Conservation (phyloP, 2,888 invertebrate genomes). For the Spilarctia lutea region DNA sequence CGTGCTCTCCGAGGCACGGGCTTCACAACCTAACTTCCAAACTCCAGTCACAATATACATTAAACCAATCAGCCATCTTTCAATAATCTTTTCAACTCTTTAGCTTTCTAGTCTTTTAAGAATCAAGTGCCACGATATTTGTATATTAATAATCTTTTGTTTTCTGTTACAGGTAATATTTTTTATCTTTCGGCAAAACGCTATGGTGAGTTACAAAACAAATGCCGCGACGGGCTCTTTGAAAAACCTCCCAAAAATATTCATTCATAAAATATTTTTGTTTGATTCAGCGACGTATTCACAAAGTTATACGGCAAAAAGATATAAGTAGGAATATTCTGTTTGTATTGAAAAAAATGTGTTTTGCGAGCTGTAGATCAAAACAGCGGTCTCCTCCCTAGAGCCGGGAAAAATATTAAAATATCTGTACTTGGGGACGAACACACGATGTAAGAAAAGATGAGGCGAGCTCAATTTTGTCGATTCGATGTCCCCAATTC, state of each 20-base stretch:
- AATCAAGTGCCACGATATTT: slow-evolving; percentile 28
- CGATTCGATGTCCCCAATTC: slow-evolving; percentile 84
- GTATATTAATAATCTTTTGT: slow-evolving; percentile 45
- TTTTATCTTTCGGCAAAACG: slow-evolving; percentile 52
- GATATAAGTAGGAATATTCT: slow-evolving; percentile 68
- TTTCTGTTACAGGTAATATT: slow-evolving; percentile 76
- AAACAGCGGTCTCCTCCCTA: slow-evolving; percentile 75
- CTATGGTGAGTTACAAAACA: slow-evolving; percentile 63
- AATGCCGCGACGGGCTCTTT: slow-evolving; percentile 48
- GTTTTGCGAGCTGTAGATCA: slow-evolving; percentile 76
- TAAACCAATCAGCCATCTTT: neutral
- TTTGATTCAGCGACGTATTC: slow-evolving; percentile 71
- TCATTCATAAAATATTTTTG: slow-evolving; percentile 72
- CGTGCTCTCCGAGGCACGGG: too few species aligned
- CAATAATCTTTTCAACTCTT: neutral
- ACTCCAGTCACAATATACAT: too few species aligned
- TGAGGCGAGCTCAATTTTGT: slow-evolving; percentile 82
- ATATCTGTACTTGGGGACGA: slow-evolving; percentile 73
- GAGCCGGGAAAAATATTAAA: slow-evolving; percentile 76
- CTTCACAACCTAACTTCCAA: too few species aligned
- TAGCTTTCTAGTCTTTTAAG: neutral
- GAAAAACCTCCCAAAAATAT: slow-evolving; percentile 52
- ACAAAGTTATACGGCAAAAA: slow-evolving; percentile 69
- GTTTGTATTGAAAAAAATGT: slow-evolving; percentile 69
- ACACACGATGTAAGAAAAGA: slow-evolving; percentile 80